A percentile compares a stretch with the other conserved stretches of the same genome.
Evolutionary conservation across 2,888 invertebrate species (phyloP).

Genomic region (Boloria euphrosyne): DNA sequence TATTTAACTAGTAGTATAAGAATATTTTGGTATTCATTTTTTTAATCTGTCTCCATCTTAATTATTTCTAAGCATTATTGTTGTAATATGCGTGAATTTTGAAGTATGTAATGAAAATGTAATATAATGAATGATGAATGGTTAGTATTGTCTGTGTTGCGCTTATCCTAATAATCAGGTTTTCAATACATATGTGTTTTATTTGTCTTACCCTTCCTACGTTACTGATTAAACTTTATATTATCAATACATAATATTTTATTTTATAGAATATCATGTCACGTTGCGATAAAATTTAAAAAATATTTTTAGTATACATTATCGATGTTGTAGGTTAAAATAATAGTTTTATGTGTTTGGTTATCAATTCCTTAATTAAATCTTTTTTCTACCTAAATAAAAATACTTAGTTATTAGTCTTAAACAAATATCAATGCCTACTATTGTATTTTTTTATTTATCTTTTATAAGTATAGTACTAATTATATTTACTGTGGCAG

Average conservation of each 20-base stretch:
- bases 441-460: no score
- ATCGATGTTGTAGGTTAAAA: not conserved
- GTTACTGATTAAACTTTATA: no score
- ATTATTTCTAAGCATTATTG: constrained; percentile 24
- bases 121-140: constrained; percentile 40
- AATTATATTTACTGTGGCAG: no score
- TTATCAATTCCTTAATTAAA: no score
- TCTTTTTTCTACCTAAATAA: no score
- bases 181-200: constrained; percentile 72
- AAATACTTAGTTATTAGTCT: no score
- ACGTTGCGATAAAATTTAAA: constrained; percentile 35
- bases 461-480: no score
- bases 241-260: not conserved
- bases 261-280: constrained; percentile 11
- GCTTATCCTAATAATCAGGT: constrained; percentile 79
- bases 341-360: no score
- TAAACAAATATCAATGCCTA: no score
- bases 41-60: constrained; percentile 12
- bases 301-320: not conserved
- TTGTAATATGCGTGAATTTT: constrained; percentile 31
- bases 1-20: not conserved
- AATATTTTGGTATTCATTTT: not conserved
- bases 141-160: constrained; percentile 63
- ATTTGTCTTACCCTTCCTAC: constrained; percentile 47
- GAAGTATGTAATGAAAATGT: constrained; percentile 43